Conservation (phyloP, 2,113 vertebrate genomes). For the Atherinomorus stipes region DNA sequence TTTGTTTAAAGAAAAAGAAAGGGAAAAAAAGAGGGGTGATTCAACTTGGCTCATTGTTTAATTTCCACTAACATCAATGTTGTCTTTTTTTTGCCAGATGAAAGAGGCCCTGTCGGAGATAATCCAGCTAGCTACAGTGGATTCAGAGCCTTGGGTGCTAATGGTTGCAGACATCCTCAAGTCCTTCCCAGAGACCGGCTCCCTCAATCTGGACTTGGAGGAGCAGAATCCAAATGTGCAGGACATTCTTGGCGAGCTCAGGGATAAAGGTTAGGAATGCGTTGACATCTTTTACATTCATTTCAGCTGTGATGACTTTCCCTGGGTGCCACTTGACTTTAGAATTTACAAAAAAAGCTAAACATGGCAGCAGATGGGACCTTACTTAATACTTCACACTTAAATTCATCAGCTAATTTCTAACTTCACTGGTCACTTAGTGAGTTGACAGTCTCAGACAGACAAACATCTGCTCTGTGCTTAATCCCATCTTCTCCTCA, state of each 20-base stretch:
- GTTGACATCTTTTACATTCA: background rate
- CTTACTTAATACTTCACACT: no score
- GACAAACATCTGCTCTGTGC: background rate
- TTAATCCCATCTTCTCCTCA: background rate
- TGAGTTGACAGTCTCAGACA: background rate
- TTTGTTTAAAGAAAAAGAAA: no score
- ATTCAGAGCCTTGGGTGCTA: slow-evolving; percentile 98
- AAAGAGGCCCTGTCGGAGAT: slow-evolving; percentile 96
- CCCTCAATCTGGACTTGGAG: slow-evolving; percentile 96
- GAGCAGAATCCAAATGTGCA: slow-evolving; percentile 99
- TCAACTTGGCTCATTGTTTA: no score
- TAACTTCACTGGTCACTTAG: background rate
- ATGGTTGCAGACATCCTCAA: slow-evolving; percentile 99
- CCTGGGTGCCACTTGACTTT: background rate
- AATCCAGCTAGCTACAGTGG: slow-evolving; percentile 95
- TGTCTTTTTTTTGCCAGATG: slow-evolving; percentile 85
- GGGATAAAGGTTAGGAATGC: slow-evolving; percentile 90
- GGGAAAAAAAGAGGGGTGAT: no score
- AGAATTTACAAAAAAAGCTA: no score
- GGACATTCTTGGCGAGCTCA: slow-evolving; percentile 94
- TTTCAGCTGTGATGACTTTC: background rate
- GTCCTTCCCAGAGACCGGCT: slow-evolving; percentile 96
- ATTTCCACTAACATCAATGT: no score
- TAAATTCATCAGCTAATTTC: no score
- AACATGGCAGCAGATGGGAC: no score